Evolutionary conservation across 2,888 invertebrate genomes (phyloP).

Genomic region (Drosophila multiciliata): DNA sequence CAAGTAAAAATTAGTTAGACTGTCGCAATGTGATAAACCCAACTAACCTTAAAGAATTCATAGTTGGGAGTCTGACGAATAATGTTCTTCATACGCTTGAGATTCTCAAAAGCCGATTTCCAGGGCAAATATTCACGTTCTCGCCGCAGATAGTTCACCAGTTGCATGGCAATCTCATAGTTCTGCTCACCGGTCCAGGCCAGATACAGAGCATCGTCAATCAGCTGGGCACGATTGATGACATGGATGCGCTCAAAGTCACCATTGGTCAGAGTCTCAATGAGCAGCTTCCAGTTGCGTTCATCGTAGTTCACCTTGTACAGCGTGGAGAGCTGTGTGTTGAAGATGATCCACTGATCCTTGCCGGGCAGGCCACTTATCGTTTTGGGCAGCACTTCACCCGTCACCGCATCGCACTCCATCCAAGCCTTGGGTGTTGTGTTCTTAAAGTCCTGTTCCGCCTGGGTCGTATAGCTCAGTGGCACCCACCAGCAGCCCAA

Average conservation of each 20-base stretch:
- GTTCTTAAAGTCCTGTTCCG: conserved; percentile 85
- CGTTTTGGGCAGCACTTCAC: conserved; percentile 65
- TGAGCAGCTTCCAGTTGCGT: conserved; percentile 90
- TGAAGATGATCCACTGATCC: conserved; percentile 90
- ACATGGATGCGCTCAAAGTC: conserved; percentile 87
- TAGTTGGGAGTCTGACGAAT: conserved; percentile 88
- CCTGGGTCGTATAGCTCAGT: conserved; percentile 86
- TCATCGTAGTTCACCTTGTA: conserved; percentile 92
- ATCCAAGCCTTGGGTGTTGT: conserved; percentile 87
- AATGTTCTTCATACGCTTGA: conserved; percentile 87
- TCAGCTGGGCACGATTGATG: conserved; percentile 91
- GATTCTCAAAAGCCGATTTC: conserved; percentile 87
- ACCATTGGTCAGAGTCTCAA: conserved; percentile 86
- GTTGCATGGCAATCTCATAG: conserved; percentile 88
- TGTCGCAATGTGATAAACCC: not conserved
- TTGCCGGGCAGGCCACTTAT: conserved; percentile 84
- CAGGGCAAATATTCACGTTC: conserved; percentile 86
- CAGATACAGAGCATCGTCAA: conserved; percentile 91
- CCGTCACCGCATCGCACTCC: conserved; percentile 81
- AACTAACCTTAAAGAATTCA: conserved; percentile 87
- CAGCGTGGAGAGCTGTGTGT: conserved; percentile 89
- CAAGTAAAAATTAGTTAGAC: conserved; percentile 45
- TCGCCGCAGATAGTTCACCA: conserved; percentile 85
- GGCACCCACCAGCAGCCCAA: conserved; percentile 88
- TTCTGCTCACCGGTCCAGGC: conserved; percentile 89